A percentile compares a stretch with the other conserved stretches of the same genome.
phyloP scores from a whole-genome alignment of 1,140 invertebrate genomes.

The Armadillidium nasatum region DNA sequence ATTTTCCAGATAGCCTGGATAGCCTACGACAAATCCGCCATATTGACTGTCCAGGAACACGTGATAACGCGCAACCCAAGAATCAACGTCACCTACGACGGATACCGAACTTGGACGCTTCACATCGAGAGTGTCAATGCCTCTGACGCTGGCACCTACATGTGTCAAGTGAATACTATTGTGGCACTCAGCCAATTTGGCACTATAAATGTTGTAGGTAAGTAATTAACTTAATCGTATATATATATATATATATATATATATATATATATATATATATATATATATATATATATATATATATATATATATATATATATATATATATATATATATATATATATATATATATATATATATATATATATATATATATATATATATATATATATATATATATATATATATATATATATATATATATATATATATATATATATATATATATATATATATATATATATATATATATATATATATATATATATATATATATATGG shows the following conservation, averaged over 20 bases:
- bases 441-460: too few species aligned
- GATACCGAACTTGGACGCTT: slow-evolving; percentile 42
- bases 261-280: slow-evolving; percentile 6
- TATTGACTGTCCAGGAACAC: slow-evolving; percentile 42
- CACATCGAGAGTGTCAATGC: slow-evolving; percentile 37
- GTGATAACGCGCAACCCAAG: slow-evolving; percentile 43
- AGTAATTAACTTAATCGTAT: slow-evolving; percentile 24
- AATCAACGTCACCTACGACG: slow-evolving; percentile 43
- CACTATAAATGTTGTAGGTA: slow-evolving; percentile 41
- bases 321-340: too few species aligned
- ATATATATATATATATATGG: too few species aligned
- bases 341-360: too few species aligned
- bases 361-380: too few species aligned
- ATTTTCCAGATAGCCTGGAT: slow-evolving; percentile 44
- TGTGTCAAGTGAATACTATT: slow-evolving; percentile 44
- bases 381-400: too few species aligned
- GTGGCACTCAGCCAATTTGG: slow-evolving; percentile 43
- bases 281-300: slow-evolving; percentile 1
- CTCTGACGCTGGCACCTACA: slow-evolving; percentile 42
- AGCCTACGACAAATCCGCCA: slow-evolving; percentile 40
- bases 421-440: too few species aligned
- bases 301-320: too few species aligned
- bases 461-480: too few species aligned
- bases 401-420: too few species aligned
- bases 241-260: neutral